Conservation (phyloP, 2,797 vertebrate genomes). For the Centropyge bicolor region DNA sequence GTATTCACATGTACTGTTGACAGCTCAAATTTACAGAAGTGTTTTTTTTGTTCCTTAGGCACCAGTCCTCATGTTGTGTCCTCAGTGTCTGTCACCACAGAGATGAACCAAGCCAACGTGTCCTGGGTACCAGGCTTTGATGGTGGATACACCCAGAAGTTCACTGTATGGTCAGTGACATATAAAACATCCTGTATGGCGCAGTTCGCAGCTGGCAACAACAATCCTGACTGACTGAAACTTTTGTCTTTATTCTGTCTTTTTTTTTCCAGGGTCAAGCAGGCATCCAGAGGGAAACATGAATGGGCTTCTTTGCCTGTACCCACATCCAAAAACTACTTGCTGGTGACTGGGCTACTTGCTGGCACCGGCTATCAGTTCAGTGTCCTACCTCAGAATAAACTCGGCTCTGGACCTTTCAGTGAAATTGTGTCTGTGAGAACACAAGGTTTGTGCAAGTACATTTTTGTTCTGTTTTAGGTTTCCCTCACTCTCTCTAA, state of each 20-base stretch:
- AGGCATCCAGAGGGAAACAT: conserved; percentile 88
- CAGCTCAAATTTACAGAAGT: background rate
- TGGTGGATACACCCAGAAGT: conserved; percentile 95
- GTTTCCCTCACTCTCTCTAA: background rate
- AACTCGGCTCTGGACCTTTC: conserved; percentile 96
- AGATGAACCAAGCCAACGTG: conserved; percentile 90
- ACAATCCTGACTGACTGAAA: background rate
- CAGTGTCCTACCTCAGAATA: conserved; percentile 96
- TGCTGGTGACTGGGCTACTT: conserved; percentile 91
- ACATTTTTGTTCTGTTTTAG: background rate
- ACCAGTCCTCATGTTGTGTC: conserved; percentile 93
- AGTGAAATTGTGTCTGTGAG: conserved; percentile 91
- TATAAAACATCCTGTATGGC: background rate
- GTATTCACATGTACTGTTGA: background rate
- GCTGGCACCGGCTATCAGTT: conserved; percentile 92
- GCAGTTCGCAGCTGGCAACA: background rate
- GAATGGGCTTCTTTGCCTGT: conserved; percentile 94
- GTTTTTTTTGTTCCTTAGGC: conserved; percentile 78
- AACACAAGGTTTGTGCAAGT: conserved; percentile 83
- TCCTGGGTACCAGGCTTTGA: conserved; percentile 96
- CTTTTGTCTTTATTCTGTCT: background rate
- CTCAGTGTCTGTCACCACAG: conserved; percentile 86
- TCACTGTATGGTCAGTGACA: conserved; percentile 93
- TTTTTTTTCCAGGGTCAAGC: conserved; percentile 86
- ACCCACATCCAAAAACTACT: conserved; percentile 86